Evolutionary conservation across 2,113 vertebrate species (phyloP).

Genomic region (Condylura cristata): DNA sequence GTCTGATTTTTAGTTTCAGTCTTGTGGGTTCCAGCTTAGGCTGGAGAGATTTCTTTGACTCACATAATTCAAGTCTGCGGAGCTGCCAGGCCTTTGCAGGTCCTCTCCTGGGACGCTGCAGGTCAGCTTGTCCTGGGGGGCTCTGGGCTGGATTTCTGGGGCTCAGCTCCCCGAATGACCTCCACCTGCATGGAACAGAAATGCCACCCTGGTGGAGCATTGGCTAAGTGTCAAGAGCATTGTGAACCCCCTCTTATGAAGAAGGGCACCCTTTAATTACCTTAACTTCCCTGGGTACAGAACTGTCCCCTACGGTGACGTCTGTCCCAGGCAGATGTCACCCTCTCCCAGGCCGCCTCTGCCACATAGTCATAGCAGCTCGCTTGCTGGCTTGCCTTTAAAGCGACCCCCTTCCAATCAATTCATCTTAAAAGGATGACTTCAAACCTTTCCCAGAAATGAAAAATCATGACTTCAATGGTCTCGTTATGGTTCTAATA

Average conservation of each 20-base stretch:
- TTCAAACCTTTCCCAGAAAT: neutral
- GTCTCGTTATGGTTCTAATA: neutral
- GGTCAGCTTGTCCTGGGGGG: neutral
- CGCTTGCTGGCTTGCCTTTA: neutral
- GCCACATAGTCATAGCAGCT: neutral
- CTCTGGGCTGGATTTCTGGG: neutral
- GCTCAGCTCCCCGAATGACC: neutral
- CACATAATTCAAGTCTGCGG: neutral
- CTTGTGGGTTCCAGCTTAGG: neutral
- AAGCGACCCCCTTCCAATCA: neutral
- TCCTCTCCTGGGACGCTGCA: neutral
- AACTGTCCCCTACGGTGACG: rapidly evolving
- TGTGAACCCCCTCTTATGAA: too few relatives aligned
- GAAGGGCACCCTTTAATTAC: too few relatives aligned
- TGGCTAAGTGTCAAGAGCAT: neutral
- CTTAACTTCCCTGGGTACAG: neutral
- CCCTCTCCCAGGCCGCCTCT: neutral
- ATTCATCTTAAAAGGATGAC: neutral
- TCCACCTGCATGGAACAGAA: neutral
- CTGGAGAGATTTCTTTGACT: neutral
- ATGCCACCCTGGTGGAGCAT: rapidly evolving
- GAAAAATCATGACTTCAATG: neutral
- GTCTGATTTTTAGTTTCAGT: neutral
- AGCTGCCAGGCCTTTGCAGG: neutral
- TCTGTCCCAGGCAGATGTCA: neutral